These are phyloP conservation scores for Oxystoma pomonae DNA, from an alignment of 2,888 invertebrate genomes.

Conservation along the genomic window DNA sequence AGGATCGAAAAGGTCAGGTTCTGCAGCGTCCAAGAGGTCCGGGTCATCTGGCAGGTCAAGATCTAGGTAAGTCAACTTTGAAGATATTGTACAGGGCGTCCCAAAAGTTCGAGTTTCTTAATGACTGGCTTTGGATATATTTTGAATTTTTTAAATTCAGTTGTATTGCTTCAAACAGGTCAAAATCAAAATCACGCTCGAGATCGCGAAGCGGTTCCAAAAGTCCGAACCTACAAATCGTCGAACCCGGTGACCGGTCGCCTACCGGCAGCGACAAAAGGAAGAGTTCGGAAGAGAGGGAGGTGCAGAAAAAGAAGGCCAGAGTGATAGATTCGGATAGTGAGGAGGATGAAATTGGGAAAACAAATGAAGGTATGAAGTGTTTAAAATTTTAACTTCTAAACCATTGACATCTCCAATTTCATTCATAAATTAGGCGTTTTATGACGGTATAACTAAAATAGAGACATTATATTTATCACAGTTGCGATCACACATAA, in stretches of 20 bases:
- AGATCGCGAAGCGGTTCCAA: constrained; percentile 38
- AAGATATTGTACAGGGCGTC: too few relatives aligned
- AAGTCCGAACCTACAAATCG: constrained; percentile 53
- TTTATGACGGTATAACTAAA: too few relatives aligned
- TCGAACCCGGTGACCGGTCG: constrained; percentile 45
- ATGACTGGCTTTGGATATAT: too few relatives aligned
- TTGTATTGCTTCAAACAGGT: constrained; percentile 25
- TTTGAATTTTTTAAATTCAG: constrained; percentile 24
- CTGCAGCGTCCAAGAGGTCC: constrained; percentile 22
- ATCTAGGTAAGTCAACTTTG: constrained; percentile 16
- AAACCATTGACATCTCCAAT: too few relatives aligned
- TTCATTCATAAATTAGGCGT: too few relatives aligned
- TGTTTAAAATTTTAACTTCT: too few relatives aligned
- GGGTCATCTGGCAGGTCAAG: constrained; percentile 26
- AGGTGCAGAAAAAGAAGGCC: constrained; percentile 45
- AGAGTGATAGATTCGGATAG: constrained; percentile 64
- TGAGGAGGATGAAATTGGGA: constrained; percentile 51
- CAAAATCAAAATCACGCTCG: constrained; percentile 27
- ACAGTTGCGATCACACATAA: too few relatives aligned
- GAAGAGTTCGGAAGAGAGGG: constrained; percentile 34
- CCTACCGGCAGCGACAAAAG: constrained; percentile 33
- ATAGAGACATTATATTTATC: too few relatives aligned
- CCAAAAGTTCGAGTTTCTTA: too few relatives aligned
- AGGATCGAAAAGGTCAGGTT: constrained; percentile 26
- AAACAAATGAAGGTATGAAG: constrained; percentile 28